Conservation (phyloP, 2,888 invertebrate species). For the Nomada fucata region DNA sequence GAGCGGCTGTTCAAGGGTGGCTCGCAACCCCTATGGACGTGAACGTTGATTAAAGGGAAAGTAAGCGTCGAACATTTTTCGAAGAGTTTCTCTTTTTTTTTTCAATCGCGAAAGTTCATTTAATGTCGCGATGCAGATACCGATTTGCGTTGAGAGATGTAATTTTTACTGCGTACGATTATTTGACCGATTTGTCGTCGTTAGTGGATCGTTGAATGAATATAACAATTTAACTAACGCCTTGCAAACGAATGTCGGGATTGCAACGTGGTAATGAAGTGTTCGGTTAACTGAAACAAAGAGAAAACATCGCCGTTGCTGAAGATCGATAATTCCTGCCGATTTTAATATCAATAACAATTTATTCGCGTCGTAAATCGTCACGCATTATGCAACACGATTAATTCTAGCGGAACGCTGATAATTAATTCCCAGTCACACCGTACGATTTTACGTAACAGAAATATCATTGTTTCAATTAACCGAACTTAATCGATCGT, state of each 20-base stretch:
- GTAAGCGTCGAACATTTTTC: too few relatives aligned
- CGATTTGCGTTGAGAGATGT: too few relatives aligned
- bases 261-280: background rate
- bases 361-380: slow-evolving; percentile 33
- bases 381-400: slow-evolving; percentile 27
- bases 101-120: too few relatives aligned
- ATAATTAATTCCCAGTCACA: slow-evolving; percentile 20
- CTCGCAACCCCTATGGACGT: too few relatives aligned
- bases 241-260: background rate
- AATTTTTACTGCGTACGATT: too few relatives aligned
- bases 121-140: too few relatives aligned
- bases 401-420: slow-evolving; percentile 28
- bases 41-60: too few relatives aligned
- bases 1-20: too few relatives aligned
- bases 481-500: slow-evolving; percentile 15
- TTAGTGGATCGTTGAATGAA: too few relatives aligned
- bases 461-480: slow-evolving; percentile 38
- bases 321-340: slow-evolving; percentile 22
- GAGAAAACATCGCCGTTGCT: background rate
- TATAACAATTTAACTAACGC: too few relatives aligned
- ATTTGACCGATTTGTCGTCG: too few relatives aligned
- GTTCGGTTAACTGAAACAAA: slow-evolving; percentile 1
- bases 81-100: too few relatives aligned
- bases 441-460: slow-evolving; percentile 14
- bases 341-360: slow-evolving; percentile 26